phyloP scores from a whole-genome alignment of 2,888 invertebrate species.

The Pterobdella sp. region DNA sequence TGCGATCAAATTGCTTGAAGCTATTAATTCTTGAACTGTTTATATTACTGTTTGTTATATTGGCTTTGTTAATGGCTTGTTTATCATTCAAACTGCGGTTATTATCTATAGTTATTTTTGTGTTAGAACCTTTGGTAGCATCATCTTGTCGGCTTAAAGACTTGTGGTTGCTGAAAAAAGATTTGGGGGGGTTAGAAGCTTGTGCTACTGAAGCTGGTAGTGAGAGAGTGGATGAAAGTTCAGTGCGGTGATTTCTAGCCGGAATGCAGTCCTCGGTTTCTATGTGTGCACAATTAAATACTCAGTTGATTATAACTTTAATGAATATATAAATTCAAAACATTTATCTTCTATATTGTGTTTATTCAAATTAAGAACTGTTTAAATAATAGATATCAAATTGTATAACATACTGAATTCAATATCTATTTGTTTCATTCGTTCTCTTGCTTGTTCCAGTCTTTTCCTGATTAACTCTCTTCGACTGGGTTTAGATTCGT shows the following conservation, averaged over 20 bases:
- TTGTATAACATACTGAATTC: neutral
- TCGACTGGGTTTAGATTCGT: neutral
- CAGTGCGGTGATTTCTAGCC: neutral
- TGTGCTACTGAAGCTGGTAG: neutral
- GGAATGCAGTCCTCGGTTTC: too few relatives aligned
- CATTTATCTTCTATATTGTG: too few relatives aligned
- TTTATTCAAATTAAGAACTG: too few relatives aligned
- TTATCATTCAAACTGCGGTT: neutral
- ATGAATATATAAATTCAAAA: too few relatives aligned
- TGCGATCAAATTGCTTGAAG: neutral
- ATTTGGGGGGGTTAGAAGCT: neutral
- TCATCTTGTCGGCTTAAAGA: neutral
- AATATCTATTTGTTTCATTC: neutral
- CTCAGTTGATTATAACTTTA: too few relatives aligned
- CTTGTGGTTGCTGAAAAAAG: neutral
- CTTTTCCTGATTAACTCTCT: neutral
- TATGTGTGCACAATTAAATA: too few relatives aligned
- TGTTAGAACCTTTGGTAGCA: neutral
- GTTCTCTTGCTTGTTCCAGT: neutral
- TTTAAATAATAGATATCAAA: too few relatives aligned
- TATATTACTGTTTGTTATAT: neutral
- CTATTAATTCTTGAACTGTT: neutral
- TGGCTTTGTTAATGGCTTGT: neutral
- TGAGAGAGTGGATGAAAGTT: neutral
- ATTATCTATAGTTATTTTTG: neutral